Base-by-base conservation (phyloP, 2,888 invertebrate genomes). In the Yponomeuta evonymella region DNA sequence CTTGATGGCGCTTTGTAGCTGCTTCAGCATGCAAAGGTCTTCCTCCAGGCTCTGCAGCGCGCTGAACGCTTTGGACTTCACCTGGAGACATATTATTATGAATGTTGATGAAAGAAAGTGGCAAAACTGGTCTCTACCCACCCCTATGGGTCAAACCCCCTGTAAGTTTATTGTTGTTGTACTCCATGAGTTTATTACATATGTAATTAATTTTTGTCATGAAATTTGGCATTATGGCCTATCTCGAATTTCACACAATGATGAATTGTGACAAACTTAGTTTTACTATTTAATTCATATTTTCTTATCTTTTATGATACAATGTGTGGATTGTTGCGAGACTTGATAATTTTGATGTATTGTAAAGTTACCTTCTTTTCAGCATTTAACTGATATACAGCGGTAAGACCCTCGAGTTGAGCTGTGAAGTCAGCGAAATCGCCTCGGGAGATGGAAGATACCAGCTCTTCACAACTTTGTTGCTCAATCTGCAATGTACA, bases 341-440 rank as follows among this genome's bases (percentile, higher is more conserved):
- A 43, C 9, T 43, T 43, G 9, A 43, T 8, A 43, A 2, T 23
- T 36, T 36, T 36, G 36, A 36, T 36, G 36, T 43, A 43, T 8
- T 43, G 43, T 43, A 43, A 43, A 43, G 6, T 8, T 77, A 88
- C 91, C 89, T 98, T 98, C 83, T 98, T 98, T 81, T 99, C 98
- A 11, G 98, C 97, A 89, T 97, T 65, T 12, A 99, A 91, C 83
- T 98, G 97, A 85, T 98, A 99, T 72, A 98, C 98, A 23, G 97
- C 96, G 30, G 96, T 96, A 30, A 98, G 93, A 0, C 98, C 96
- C 86, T 98, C 97, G n/a, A 99, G 86, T 84, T 99, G 98, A 9
- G 96, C 95, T 1, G 97, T 96, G 82, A 99, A 98, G 86, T 98
- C 98, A 2, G 95, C 94, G 87, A 98, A 98, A 86, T 98, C 97